Evolutionary conservation across 1,140 invertebrate genomes (phyloP), one percentile per base, ranked within the genome.

Genomic region (Teleopsis dalmanni): DNA sequence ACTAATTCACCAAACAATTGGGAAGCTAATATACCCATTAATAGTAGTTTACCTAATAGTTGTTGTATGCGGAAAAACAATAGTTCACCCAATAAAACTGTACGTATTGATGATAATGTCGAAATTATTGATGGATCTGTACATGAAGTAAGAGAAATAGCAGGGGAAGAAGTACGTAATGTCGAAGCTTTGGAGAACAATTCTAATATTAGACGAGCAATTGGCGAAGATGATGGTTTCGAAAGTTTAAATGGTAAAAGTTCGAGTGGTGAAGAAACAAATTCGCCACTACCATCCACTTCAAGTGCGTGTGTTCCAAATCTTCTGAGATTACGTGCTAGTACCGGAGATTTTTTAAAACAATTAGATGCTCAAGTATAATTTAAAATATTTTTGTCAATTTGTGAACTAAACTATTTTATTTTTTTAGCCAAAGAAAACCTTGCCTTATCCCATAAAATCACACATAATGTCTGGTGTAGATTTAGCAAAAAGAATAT

Each of bases 191-290:
- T 37, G 4, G 13, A 25, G 22, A 6, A 3, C n/a, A n/a, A n/a
- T n/a, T n/a, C n/a, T n/a, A n/a, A n/a, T n/a, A 27, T 14, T 9
- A 49, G 59, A 11, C 61, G 62, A n/a, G 56, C 47, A 29, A 54
- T 65, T 22, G 68, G 65, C 47, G 86, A 87, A 36, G 87, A 90
- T 60, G 87, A 90, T 70, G 87, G 87, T 13, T 89, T 90, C 66
- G 87, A 89, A 72, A 89, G 87, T 62, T 73, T 90, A n/a, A 87
- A 87, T 62, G 83, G 85, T 13, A 87, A 87, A 62, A 84, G 81
- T 52, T 87, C 85, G 2, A 84, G 86, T 66, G 82, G 83, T 41
- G 80, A 80, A 60, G 76, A 77, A 51, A 73, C 74, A 26, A 69
- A 63, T 48, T 54, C 62, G 10, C 60, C 60, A 16, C 58, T 51